phyloP scores from a whole-genome alignment of 2,113 vertebrate genomes.

The Hystrix brachyura region DNA sequence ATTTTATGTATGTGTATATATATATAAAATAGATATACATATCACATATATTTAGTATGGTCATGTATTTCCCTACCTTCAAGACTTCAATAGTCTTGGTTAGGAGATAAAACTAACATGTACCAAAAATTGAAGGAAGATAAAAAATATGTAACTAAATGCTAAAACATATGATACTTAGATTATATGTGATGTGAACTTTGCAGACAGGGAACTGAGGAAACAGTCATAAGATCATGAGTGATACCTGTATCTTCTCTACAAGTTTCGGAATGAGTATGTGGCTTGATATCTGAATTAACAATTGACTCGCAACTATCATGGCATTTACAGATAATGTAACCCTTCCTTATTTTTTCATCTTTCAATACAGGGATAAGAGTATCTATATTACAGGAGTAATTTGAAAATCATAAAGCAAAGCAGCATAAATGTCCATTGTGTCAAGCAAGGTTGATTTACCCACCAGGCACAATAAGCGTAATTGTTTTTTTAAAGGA shows the following conservation, averaged over 20 bases:
- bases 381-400: background rate
- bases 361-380: background rate
- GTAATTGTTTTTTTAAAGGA: background rate
- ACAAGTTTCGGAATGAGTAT: background rate
- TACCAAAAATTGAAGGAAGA: background rate
- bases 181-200: background rate
- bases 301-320: background rate
- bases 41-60: background rate
- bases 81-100: background rate
- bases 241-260: background rate
- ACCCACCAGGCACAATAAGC: background rate
- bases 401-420: background rate
- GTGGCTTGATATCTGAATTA: background rate
- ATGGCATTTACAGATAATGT: background rate
- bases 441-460: background rate
- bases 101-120: background rate
- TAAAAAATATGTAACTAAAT: background rate
- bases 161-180: background rate
- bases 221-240: background rate
- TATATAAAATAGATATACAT: background rate
- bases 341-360: background rate
- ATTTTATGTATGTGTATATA: too few relatives aligned
- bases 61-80: background rate
- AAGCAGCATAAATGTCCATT: background rate
- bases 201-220: background rate